Evolutionary conservation across 1,140 invertebrate species (phyloP), one percentile per base, ranked within the genome.

Genomic region (Procambarus clarkii): DNA sequence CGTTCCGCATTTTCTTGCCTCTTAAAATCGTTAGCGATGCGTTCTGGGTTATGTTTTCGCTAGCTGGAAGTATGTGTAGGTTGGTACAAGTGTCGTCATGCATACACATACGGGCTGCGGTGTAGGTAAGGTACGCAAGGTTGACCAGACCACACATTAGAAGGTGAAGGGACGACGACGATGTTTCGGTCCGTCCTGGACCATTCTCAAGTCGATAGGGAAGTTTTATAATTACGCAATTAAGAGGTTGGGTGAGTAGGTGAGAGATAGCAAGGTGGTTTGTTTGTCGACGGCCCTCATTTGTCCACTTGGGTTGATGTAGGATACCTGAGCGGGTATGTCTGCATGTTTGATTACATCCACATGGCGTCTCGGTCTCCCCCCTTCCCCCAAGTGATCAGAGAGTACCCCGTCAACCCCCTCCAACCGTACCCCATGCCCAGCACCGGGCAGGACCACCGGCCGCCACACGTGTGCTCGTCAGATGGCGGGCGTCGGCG

Each of bases 291-390:
- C 21, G 21, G 21, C 13, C 64, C 15, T 69, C 18, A 34, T n/a
- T n/a, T 69, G 64, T 69, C 21, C 64, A n/a, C 64, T n/a, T 69
- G 13, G 4, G 18, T 21, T n/a, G 9, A 69, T 69, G 21, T 18
- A 18, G 21, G 13, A 69, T 18, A 69, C 15, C 4, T 18, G 13
- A 4, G 4, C 15, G 21, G 18, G 64, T n/a, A 69, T 69, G 13
- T 69, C 64, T 18, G 64, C 15, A 69, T 5, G 64, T 69, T 34
- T 69, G 64, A 69, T 69, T 69, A 69, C 15, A 18, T 69, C 64
- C 64, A 69, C 13, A 69, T 60, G 80, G 80, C 60, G 80, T 82
- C 80, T 46, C 46, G 78, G 21, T 2, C 78, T 79, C 34, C n/a
- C 45, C 18, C 48, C 18, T 18, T 21, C 46, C 71, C 69, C 50